Conservation (phyloP, 2,113 vertebrate genomes). For the Plecturocebus donacophilus region DNA sequence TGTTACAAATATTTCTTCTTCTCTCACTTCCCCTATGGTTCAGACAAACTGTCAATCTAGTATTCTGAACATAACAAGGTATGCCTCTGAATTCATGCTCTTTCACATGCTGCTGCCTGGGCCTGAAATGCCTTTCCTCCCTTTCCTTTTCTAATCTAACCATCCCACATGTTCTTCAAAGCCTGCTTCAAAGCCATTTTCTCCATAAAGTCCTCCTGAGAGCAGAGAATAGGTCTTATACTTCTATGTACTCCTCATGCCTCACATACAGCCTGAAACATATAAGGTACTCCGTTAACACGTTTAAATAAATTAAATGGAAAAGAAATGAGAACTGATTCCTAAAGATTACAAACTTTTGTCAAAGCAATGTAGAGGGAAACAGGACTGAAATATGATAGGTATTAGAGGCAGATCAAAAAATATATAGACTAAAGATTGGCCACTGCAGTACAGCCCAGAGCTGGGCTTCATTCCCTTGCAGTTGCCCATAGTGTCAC, state of each 20-base stretch:
- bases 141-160: neutral
- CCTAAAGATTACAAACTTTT: neutral
- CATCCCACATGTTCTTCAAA: neutral
- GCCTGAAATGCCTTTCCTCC: neutral
- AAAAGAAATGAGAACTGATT: neutral
- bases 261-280: neutral
- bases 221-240: neutral
- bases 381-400: neutral
- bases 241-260: neutral
- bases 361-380: neutral
- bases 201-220: neutral
- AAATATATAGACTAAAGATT: neutral
- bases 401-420: neutral
- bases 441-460: neutral
- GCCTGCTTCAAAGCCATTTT: neutral
- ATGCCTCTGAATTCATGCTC: neutral
- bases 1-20: neutral
- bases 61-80: too few relatives aligned
- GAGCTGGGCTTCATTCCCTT: neutral
- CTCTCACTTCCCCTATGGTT: rapidly evolving
- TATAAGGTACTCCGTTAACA: neutral
- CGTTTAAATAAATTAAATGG: neutral
- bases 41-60: neutral
- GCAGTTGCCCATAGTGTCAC: rapidly evolving
- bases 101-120: neutral